Evolutionary conservation across 35 echinoderm and acorn worm species (phyloP), one percentile per base, ranked within the genome.

Genomic region (Holothuria glaberrima): DNA sequence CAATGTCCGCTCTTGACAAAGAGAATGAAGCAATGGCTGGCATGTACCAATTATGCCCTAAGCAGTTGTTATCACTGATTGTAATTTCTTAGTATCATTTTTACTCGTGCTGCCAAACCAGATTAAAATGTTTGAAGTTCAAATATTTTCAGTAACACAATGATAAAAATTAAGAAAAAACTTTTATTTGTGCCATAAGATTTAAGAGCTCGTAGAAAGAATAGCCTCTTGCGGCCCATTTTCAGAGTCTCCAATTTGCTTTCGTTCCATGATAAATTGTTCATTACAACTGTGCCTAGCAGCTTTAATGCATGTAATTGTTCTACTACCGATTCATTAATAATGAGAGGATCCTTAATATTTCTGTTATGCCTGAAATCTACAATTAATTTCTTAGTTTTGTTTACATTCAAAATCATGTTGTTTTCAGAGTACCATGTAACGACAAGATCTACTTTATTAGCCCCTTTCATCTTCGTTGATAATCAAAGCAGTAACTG

Each of bases 341-440:
- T 52, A 30, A 83, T 57, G 29, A 83, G 27, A 57, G 80, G 50
- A 14, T 59, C 17, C 17, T 58, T 58, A 21, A 52, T 80, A 27
- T 46, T 50, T 58, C 57, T 83, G 14, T 83, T 83, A 26, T 30
- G 36, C 34, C 75, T 80, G 19, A 80, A 80, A 41, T 80, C 76
- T 20, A 80, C 34, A 35, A 80, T 80, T 50, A 80, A 25, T 58
- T 83, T 45, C 57, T 83, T 83, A 16, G 48, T 83, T 83, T 83
- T 83, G 3, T 83, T 54, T 22, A 83, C 80, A 59, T 83, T 60
- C 29, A 83, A 24, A 52, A 10, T 31, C 25, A 83, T 45, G 58
- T 83, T 52, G 25, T 83, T 83, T 31, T 83, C 80, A 9, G 19
- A 25, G 50, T 14, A 57, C 80, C 80, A 83, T 57, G 57, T 83